phyloP scores from a whole-genome alignment of 1,140 invertebrate species.

The Thaumatotibia leucotreta region DNA sequence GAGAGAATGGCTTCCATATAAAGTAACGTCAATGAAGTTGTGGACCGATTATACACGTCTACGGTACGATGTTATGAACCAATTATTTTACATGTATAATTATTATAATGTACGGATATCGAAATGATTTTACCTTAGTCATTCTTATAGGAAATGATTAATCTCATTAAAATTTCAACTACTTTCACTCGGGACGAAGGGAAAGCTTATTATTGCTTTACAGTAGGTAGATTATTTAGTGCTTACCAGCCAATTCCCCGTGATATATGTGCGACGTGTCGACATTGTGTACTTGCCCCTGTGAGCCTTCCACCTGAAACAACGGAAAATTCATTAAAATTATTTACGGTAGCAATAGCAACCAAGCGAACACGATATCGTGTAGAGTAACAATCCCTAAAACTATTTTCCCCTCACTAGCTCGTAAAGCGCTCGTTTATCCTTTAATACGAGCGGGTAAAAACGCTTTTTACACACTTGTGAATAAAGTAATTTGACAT shows the following conservation, averaged over 20 bases:
- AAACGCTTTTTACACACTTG: too few species aligned
- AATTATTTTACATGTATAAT: too few species aligned
- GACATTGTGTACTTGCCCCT: conserved; percentile 80
- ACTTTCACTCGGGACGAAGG: too few species aligned
- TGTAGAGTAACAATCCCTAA: neutral
- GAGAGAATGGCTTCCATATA: neutral
- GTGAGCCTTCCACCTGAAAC: conserved; percentile 78
- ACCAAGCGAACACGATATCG: neutral
- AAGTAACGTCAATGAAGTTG: neutral
- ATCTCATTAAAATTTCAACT: too few species aligned
- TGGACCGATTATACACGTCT: neutral
- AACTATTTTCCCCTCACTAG: neutral
- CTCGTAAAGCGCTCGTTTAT: neutral
- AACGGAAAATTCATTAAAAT: conserved; percentile 16
- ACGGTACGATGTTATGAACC: too few species aligned
- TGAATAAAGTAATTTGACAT: too few species aligned
- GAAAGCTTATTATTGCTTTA: neutral
- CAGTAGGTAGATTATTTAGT: neutral
- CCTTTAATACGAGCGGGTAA: too few species aligned
- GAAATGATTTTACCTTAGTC: too few species aligned
- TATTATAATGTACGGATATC: too few species aligned
- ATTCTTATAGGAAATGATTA: too few species aligned
- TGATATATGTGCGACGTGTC: conserved; percentile 93
- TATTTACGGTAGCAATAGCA: conserved; percentile 9
- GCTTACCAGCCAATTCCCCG: conserved; percentile 88